These are phyloP conservation scores for Myotis vivesi DNA, from an alignment of 2,797 vertebrate species.

Conservation along the genomic window DNA sequence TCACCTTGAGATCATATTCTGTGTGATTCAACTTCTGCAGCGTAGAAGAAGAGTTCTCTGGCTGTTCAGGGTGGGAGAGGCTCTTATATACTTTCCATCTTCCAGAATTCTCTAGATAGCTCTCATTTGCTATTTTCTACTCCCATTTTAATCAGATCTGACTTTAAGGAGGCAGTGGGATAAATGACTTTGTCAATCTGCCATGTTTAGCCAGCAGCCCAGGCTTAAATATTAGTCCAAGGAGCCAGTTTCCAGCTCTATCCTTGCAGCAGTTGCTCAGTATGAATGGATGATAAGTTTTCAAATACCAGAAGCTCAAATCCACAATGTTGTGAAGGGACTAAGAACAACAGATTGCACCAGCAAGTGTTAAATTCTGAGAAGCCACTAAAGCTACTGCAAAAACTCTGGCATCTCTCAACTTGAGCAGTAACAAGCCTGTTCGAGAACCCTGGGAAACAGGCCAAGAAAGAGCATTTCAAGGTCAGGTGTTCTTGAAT, in stretches of 20 bases:
- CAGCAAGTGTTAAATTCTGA: neutral
- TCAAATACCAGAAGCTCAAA: neutral
- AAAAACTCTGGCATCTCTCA: neutral
- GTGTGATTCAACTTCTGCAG: neutral
- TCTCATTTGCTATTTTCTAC: neutral
- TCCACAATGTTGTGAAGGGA: neutral
- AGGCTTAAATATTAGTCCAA: neutral
- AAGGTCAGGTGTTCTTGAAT: neutral
- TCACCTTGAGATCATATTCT: neutral
- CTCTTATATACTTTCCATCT: neutral
- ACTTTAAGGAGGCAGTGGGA: neutral
- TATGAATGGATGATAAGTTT: neutral
- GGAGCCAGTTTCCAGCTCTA: neutral
- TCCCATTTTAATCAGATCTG: neutral
- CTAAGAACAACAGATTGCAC: neutral
- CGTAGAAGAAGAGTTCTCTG: neutral
- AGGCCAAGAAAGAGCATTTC: constrained; percentile 12
- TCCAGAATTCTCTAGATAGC: neutral
- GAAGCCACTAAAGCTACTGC: neutral
- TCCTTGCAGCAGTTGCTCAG: neutral
- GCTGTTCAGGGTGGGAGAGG: neutral
- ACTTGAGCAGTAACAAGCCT: neutral
- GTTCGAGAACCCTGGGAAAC: neutral
- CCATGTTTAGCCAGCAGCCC: neutral
- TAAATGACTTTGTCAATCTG: neutral